These are phyloP conservation scores for Eidolon dupreanum DNA, from an alignment of 2,797 vertebrate species.

Conservation along the genomic window DNA sequence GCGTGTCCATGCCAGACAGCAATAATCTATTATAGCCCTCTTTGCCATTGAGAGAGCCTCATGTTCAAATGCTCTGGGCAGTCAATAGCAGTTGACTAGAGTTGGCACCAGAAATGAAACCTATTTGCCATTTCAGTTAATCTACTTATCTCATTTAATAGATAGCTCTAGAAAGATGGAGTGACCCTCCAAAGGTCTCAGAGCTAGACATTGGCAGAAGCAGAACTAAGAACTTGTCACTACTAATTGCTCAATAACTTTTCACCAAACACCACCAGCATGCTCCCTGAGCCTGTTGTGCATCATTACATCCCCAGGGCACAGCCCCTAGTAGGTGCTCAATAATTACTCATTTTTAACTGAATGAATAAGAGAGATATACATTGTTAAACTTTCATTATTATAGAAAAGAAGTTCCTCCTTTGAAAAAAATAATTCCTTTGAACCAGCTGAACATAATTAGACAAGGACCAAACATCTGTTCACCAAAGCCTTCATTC, in stretches of 20 bases:
- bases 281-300: background rate
- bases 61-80: background rate
- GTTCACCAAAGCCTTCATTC: constrained; percentile 42
- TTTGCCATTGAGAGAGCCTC: background rate
- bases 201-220: background rate
- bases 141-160: constrained; percentile 39
- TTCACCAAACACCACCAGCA: background rate
- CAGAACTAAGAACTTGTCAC: background rate
- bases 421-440: constrained; percentile 9
- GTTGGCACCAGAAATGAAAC: background rate
- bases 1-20: background rate
- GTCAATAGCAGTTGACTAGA: background rate
- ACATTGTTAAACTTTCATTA: background rate
- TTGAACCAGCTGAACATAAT: constrained; percentile 4
- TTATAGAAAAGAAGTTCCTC: constrained; percentile 1
- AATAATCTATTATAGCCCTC: background rate
- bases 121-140: constrained; percentile 14
- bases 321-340: background rate
- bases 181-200: background rate
- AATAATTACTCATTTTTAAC: background rate
- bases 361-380: background rate
- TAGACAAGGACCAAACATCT: constrained; percentile 11
- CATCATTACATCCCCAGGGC: background rate
- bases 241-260: background rate
- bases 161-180: background rate